A percentile compares a stretch with the other conserved stretches of the same genome.
Evolutionary conservation across 2,113 vertebrate species (phyloP).

Genomic region (Arizona elegans): DNA sequence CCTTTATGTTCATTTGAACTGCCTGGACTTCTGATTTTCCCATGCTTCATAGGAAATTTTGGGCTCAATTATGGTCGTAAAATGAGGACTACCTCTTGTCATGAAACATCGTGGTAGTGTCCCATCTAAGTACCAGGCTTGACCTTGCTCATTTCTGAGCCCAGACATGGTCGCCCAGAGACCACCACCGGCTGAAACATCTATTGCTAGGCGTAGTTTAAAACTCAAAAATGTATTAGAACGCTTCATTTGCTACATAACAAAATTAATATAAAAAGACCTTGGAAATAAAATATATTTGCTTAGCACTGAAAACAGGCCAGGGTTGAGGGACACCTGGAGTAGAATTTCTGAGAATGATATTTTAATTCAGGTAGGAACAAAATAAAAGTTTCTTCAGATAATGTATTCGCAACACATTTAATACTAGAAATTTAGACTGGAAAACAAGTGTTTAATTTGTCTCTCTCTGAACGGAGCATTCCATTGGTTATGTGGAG

Average conservation of each 20-base stretch:
- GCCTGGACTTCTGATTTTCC: neutral
- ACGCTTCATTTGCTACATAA: neutral
- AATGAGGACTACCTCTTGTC: neutral
- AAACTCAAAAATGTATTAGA: neutral
- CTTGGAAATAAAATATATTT: neutral
- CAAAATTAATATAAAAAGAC: neutral
- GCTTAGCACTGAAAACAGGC: neutral
- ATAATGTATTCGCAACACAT: neutral
- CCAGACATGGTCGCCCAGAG: neutral
- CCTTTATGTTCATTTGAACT: neutral
- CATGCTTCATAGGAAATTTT: neutral
- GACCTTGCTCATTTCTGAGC: neutral
- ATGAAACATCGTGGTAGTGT: neutral
- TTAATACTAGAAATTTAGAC: neutral
- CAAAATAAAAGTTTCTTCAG: neutral
- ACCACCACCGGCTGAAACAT: neutral
- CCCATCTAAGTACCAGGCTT: neutral
- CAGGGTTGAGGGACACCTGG: neutral
- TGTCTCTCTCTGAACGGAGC: neutral
- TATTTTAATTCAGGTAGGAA: neutral
- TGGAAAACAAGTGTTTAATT: neutral
- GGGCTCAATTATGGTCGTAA: neutral
- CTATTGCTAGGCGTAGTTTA: neutral
- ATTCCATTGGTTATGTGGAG: neutral
- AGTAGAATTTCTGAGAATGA: neutral